Base-by-base conservation (phyloP, 2,888 invertebrate species). In the Allophyes oxyacanthae region DNA sequence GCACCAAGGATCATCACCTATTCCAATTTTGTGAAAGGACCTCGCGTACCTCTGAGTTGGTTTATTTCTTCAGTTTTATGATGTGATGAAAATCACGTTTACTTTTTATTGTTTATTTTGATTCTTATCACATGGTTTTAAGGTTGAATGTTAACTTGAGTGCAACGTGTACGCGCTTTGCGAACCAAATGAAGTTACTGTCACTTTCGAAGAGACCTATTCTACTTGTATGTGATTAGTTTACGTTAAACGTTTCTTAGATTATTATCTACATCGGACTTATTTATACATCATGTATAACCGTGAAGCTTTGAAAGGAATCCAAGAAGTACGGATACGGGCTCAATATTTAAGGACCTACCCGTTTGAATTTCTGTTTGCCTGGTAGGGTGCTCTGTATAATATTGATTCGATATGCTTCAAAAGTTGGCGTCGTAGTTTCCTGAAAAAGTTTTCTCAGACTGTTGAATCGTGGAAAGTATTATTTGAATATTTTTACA, bases 121-220 rank as follows among this genome's bases (percentile, higher is more conserved):
- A 11, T 33, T 60, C 53, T 55, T 70, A 66, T 57, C 36, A 36
- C 37, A 45, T 49, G 30, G 42, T 36, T 38, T 51, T 72, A 72
- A 54, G 48, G 68, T 64, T 64, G 34, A 68, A 62, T 68, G 49
- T 58, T 28, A 36, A 50, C 13, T 45, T 32, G 14, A 41, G 40
- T 50, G 11, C 6, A 48, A 36, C 8, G 26, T 14, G 15, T 41
- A 71, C 74, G 58, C 50, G 61, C 26, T 46, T 61, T 65, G 74
- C 56, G 37, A 68, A 49, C 64, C 59, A 64, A 78, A 71, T 68
- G 58, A 57, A 61, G 49, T 63, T 52, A 77, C 76, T 79, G 62
- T 79, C 76, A 74, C 78, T 78, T 79, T 78, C 78, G 61, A 74
- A 64, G 59, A 20, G 48, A 32, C 45, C 55, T 61, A 59, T 64